phyloP scores from a whole-genome alignment of 1,140 invertebrate species.

The Aphidius gifuensis region DNA sequence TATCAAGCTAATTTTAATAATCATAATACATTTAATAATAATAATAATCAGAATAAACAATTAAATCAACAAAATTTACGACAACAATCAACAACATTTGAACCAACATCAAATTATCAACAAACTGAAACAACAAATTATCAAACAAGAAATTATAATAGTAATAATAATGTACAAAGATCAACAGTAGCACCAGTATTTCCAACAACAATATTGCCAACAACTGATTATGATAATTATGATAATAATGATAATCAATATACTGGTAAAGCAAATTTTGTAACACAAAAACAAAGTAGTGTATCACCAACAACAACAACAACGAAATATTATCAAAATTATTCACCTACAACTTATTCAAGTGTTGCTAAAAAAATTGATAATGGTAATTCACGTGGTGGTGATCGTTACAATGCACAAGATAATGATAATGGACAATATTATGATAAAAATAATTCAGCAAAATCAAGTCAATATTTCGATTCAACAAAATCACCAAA shows the following conservation, averaged over 20 bases:
- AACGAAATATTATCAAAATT: slow-evolving; percentile 46
- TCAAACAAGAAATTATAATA: slow-evolving; percentile 47
- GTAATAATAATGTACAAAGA: slow-evolving; percentile 46
- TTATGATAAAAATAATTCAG: slow-evolving; percentile 32
- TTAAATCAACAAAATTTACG: slow-evolving; percentile 28
- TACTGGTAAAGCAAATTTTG: slow-evolving; percentile 42
- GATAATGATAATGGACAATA: slow-evolving; percentile 32
- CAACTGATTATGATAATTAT: slow-evolving; percentile 37
- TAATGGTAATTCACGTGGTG: slow-evolving; percentile 27
- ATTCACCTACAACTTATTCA: slow-evolving; percentile 54
- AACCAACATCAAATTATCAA: slow-evolving; percentile 44
- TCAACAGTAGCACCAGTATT: slow-evolving; percentile 37
- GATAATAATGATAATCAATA: slow-evolving; percentile 42
- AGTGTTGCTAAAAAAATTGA: slow-evolving; percentile 44
- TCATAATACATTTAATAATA: neutral
- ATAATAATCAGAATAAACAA: slow-evolving; percentile 30
- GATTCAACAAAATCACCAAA: slow-evolving; percentile 44
- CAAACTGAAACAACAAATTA: slow-evolving; percentile 39
- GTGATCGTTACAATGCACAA: slow-evolving; percentile 26
- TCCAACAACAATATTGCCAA: slow-evolving; percentile 37
- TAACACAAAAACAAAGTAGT: slow-evolving; percentile 32
- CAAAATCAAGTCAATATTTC: slow-evolving; percentile 41
- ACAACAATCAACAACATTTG: slow-evolving; percentile 37
- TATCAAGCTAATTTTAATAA: slow-evolving; percentile 23
- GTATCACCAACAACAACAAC: slow-evolving; percentile 30